phyloP scores from a whole-genome alignment of 2,113 vertebrate species.

The Anas platyrhynchos region DNA sequence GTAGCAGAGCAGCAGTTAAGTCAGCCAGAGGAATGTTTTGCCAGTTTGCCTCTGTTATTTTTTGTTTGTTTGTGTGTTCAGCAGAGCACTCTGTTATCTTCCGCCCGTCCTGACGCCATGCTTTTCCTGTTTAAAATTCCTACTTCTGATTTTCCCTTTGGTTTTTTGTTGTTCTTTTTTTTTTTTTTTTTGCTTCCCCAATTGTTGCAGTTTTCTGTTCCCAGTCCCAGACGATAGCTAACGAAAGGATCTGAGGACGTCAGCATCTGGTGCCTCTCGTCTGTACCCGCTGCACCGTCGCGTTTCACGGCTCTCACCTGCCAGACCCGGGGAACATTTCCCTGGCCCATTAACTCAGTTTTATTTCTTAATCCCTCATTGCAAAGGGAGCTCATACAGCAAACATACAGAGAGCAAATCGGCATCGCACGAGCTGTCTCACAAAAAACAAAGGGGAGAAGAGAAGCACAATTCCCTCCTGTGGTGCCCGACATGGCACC shows the following conservation, averaged over 20 bases:
- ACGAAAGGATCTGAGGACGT: slow-evolving; percentile 61
- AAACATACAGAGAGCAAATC: neutral
- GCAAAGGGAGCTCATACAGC: neutral
- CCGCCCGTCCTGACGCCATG: slow-evolving; percentile 90
- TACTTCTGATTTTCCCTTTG: slow-evolving; percentile 88
- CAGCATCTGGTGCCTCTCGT: neutral
- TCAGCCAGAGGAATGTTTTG: slow-evolving; percentile 77
- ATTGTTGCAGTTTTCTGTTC: slow-evolving; percentile 68
- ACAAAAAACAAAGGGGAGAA: neutral
- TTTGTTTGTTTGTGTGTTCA: slow-evolving; percentile 88
- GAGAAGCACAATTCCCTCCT: neutral
- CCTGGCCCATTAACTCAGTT: neutral
- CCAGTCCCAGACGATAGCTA: slow-evolving; percentile 71
- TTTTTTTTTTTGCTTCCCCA: slow-evolving; percentile 71
- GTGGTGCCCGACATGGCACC: neutral
- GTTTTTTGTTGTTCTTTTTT: neutral
- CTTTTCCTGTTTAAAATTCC: slow-evolving; percentile 98
- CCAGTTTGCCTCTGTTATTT: slow-evolving; percentile 57
- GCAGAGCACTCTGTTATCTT: slow-evolving; percentile 87
- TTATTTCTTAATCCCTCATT: neutral
- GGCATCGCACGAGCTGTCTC: too few species aligned
- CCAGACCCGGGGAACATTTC: neutral
- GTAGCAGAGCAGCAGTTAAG: slow-evolving; percentile 75
- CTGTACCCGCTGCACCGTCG: neutral
- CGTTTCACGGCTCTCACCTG: neutral